Percentiles rank a stretch among this genome's conserved stretches.
phyloP scores from a whole-genome alignment of 1,140 invertebrate genomes.

The Colletes latitarsis region DNA sequence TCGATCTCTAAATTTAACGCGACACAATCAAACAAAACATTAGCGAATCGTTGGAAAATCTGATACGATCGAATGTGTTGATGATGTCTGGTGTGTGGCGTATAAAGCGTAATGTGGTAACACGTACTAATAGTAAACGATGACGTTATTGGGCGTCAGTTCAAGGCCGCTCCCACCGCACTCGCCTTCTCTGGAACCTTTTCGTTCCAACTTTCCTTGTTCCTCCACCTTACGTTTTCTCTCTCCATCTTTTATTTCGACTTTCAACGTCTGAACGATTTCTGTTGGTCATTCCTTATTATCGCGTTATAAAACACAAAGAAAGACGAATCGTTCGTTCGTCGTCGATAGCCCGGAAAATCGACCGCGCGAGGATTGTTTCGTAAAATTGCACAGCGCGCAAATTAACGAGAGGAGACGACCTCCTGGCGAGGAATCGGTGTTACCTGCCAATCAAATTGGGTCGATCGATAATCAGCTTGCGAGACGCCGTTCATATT shows the following conservation, averaged over 20 bases:
- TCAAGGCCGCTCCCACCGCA: conserved; percentile 62
- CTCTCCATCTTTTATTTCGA: no score
- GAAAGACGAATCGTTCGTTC: no score
- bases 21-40: no score
- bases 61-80: neutral
- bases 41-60: neutral
- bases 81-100: neutral
- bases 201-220: neutral
- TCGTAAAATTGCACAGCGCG: conserved; percentile 1
- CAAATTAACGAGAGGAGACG: neutral
- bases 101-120: conserved; percentile 56
- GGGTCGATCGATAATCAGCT: conserved; percentile 54
- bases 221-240: no score
- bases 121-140: conserved; percentile 59
- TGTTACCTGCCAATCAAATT: conserved; percentile 29
- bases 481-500: neutral
- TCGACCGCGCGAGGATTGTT: neutral
- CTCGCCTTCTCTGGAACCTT: conserved; percentile 22
- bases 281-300: no score
- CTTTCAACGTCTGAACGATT: no score
- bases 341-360: neutral
- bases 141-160: conserved; percentile 60
- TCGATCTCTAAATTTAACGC: neutral
- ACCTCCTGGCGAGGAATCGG: conserved; percentile 24
- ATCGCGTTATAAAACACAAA: no score